phyloP scores from a whole-genome alignment of 2,797 vertebrate genomes.

The Anguilla obscura region DNA sequence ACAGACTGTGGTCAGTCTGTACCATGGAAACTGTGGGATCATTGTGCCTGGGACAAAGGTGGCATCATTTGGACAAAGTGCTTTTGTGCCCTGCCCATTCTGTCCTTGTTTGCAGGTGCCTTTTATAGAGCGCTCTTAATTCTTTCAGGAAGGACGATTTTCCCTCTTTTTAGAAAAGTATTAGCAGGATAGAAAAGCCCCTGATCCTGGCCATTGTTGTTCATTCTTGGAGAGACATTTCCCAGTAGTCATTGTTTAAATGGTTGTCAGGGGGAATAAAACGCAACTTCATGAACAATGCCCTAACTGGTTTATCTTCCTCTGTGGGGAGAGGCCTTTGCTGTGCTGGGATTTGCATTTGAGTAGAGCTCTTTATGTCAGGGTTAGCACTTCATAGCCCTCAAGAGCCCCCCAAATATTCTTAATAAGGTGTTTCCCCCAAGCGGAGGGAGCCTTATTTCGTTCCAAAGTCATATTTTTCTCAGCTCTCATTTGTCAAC shows the following conservation, averaged over 20 bases:
- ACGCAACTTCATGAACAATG: conserved; percentile 92
- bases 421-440: conserved; percentile 70
- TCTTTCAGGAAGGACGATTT: conserved; percentile 94
- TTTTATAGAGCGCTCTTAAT: conserved; percentile 83
- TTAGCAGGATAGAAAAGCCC: conserved; percentile 84
- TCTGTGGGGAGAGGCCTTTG: conserved; percentile 75
- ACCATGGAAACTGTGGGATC: conserved; percentile 53
- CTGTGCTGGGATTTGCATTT: conserved; percentile 81
- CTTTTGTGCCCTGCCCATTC: conserved; percentile 76
- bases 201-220: conserved; percentile 87
- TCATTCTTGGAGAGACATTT: conserved; percentile 85
- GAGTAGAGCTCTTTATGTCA: conserved; percentile 70
- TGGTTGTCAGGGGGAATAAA: conserved; percentile 97
- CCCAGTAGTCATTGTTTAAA: conserved; percentile 95
- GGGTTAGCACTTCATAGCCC: conserved; percentile 69
- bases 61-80: conserved; percentile 78
- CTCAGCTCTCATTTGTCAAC: conserved; percentile 70
- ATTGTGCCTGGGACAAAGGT: conserved; percentile 62
- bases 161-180: conserved; percentile 82
- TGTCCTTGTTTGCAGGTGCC: conserved; percentile 90
- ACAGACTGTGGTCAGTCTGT: conserved; percentile 47
- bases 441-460: conserved; percentile 59
- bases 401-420: conserved; percentile 54
- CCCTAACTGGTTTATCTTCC: conserved; percentile 85
- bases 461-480: conserved; percentile 59